phyloP scores from a whole-genome alignment of 2,797 vertebrate species.

The Loris lydekkerianus region DNA sequence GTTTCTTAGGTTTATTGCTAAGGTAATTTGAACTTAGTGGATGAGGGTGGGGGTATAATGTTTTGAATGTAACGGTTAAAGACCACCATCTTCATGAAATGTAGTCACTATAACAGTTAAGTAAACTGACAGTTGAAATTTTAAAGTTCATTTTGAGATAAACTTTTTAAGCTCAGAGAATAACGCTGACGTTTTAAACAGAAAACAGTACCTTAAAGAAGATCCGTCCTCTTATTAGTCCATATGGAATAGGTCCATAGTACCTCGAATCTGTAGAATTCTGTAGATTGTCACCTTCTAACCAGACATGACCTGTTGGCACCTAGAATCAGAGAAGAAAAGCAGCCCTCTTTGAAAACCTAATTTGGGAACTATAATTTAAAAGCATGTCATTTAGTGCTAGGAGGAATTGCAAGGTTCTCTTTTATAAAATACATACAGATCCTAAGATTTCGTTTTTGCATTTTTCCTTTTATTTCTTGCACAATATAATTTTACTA shows the following conservation, averaged over 20 bases:
- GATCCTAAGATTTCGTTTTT: background rate
- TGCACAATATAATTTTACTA: conserved; percentile 68
- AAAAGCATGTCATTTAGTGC: background rate
- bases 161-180: background rate
- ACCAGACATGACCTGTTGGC: conserved; percentile 98
- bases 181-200: conserved; percentile 33
- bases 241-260: conserved; percentile 98
- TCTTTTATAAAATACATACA: conserved; percentile 50
- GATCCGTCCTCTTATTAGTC: conserved; percentile 96
- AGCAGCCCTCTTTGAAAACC: conserved; percentile 11
- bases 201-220: conserved; percentile 94
- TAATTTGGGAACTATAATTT: background rate
- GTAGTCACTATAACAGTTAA: background rate
- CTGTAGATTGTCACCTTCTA: conserved; percentile 98
- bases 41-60: background rate
- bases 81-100: background rate
- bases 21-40: background rate
- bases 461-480: conserved; percentile 57
- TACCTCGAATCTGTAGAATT: conserved; percentile 97
- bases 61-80: background rate
- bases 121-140: background rate
- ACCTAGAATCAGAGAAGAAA: conserved; percentile 90
- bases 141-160: conserved; percentile 38
- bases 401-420: background rate
- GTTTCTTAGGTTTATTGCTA: background rate